Percentiles rank a stretch among this genome's conserved stretches.
These are phyloP conservation scores for Phoebastria nigripes DNA, from an alignment of 2,797 vertebrate species.

Conservation along the genomic window DNA sequence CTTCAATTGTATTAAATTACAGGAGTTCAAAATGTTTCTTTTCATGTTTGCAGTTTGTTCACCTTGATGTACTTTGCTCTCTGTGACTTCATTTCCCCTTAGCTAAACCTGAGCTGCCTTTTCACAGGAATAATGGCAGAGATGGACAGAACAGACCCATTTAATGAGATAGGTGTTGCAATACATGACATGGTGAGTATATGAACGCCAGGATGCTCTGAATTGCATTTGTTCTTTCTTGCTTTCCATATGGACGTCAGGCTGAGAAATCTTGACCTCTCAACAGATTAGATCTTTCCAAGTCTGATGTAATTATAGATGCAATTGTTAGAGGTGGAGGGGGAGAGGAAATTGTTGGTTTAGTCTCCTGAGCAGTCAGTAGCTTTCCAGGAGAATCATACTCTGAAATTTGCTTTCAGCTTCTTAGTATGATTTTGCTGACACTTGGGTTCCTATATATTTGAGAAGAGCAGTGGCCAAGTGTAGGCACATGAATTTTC, in stretches of 20 bases:
- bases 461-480: not conserved
- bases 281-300: not conserved
- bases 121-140: not conserved
- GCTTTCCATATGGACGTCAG: not conserved
- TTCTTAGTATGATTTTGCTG: not conserved
- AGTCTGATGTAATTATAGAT: not conserved
- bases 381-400: not conserved
- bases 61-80: not conserved
- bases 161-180: not conserved
- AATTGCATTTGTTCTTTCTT: not conserved
- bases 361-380: not conserved
- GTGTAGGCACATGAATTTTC: not conserved
- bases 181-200: not conserved
- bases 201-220: not conserved
- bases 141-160: not conserved
- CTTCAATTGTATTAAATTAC: not conserved
- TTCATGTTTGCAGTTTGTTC: not conserved
- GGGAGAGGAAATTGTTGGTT: not conserved
- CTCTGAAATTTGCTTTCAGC: not conserved
- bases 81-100: not conserved
- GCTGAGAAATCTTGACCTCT: not conserved
- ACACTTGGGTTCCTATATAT: not conserved
- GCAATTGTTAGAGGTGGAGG: not conserved
- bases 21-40: not conserved
- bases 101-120: not conserved